Conservation (phyloP, 37 sponge, comb jelly and placozoan genomes). For the Theonella swinhoei region DNA sequence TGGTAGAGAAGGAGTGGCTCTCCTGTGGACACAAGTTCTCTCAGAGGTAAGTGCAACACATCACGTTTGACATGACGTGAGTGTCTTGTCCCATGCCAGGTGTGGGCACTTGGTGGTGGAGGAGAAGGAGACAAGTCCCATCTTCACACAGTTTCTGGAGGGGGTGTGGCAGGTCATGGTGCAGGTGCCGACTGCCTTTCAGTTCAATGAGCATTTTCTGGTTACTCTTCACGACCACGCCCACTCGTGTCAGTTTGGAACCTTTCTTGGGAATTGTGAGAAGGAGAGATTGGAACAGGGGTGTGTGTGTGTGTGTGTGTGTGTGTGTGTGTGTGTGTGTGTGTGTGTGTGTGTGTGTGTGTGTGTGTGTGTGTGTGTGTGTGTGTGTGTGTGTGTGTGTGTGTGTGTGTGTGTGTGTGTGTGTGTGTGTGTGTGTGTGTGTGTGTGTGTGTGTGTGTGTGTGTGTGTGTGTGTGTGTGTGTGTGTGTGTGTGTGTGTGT, state of each 20-base stretch:
- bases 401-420: slow-evolving; percentile 30
- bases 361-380: slow-evolving; percentile 10
- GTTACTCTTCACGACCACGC: slow-evolving; percentile 63
- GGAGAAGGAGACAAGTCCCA: slow-evolving; percentile 57
- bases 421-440: slow-evolving; percentile 11
- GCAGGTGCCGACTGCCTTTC: slow-evolving; percentile 78
- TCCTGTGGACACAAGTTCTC: slow-evolving; percentile 89
- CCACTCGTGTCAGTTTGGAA: slow-evolving; percentile 68
- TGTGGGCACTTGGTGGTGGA: slow-evolving; percentile 55
- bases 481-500: slow-evolving; percentile 17
- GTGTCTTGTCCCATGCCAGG: not conserved
- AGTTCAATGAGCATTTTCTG: slow-evolving; percentile 78
- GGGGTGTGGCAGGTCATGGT: slow-evolving; percentile 73
- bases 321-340: slow-evolving; percentile 29
- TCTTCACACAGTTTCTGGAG: slow-evolving; percentile 81
- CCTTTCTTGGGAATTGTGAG: slow-evolving; percentile 70
- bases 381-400: slow-evolving; percentile 36
- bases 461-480: slow-evolving; percentile 20
- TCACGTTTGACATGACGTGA: not conserved
- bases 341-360: slow-evolving; percentile 34
- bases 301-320: slow-evolving; percentile 1
- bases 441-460: slow-evolving; percentile 24
- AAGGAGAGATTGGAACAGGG: slow-evolving; percentile 30
- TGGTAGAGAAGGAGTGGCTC: slow-evolving; percentile 88
- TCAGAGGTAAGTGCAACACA: slow-evolving; percentile 45